These are phyloP conservation scores for Corythornis cristatus DNA, from an alignment of 2,113 vertebrate species.

Conservation along the genomic window DNA sequence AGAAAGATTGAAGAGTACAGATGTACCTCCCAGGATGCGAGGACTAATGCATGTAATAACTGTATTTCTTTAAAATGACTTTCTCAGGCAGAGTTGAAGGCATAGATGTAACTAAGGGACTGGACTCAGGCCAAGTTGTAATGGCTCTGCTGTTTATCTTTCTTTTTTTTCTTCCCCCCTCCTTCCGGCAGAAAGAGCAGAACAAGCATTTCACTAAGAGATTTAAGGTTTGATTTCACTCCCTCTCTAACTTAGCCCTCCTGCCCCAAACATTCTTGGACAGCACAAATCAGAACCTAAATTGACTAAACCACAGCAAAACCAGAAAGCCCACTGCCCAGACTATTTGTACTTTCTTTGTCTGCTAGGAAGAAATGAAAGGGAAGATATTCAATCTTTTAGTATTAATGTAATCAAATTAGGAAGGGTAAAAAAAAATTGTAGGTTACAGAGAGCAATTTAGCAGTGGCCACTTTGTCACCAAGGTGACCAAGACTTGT, in stretches of 20 bases:
- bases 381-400: conserved; percentile 24
- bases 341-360: background rate
- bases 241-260: background rate
- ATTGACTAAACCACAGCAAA: background rate
- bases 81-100: conserved; percentile 36
- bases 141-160: background rate
- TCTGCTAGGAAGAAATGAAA: background rate
- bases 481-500: conserved; percentile 27
- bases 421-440: background rate
- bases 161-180: fast-evolving
- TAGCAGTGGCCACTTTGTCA: background rate
- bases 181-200: conserved; percentile 36
- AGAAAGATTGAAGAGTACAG: conserved; percentile 28
- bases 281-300: conserved; percentile 31
- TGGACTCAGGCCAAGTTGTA: conserved; percentile 21
- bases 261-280: background rate
- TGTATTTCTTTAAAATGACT: conserved; percentile 57
- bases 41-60: conserved; percentile 52
- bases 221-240: conserved; percentile 28
- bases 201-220: conserved; percentile 35
- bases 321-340: background rate
- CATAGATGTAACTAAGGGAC: conserved; percentile 14
- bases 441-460: background rate
- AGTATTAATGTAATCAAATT: background rate
- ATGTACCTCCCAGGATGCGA: conserved; percentile 33